phyloP scores from a whole-genome alignment of 2,888 invertebrate genomes.

The Altica lythri region DNA sequence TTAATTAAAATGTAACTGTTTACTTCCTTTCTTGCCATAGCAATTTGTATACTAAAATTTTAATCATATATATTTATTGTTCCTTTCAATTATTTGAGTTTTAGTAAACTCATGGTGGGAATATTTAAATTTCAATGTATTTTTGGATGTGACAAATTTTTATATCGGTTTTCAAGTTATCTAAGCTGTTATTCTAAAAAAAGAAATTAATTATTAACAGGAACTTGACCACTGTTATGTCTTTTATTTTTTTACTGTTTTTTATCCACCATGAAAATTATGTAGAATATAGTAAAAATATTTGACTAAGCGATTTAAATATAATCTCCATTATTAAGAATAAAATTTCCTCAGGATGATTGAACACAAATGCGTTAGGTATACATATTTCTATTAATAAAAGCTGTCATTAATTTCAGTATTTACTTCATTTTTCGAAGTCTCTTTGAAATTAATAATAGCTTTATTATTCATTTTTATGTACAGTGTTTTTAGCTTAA shows the following conservation, averaged over 20 bases:
- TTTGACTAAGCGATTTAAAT: slow-evolving; percentile 2
- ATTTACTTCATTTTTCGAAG: slow-evolving; percentile 23
- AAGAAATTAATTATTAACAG: too few relatives aligned
- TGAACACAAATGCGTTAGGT: slow-evolving; percentile 54
- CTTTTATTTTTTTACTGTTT: too few relatives aligned
- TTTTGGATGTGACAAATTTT: too few relatives aligned
- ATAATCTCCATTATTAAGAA: slow-evolving; percentile 53
- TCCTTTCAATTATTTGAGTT: slow-evolving; percentile 4
- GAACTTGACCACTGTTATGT: too few relatives aligned
- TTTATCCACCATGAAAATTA: slow-evolving; percentile 6
- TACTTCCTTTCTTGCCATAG: slow-evolving; percentile 12
- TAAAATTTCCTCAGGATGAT: slow-evolving; percentile 55
- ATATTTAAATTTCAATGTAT: too few relatives aligned
- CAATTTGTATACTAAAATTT: slow-evolving; percentile 17
- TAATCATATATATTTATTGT: slow-evolving; percentile 4
- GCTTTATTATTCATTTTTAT: slow-evolving; percentile 45
- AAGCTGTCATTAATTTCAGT: slow-evolving; percentile 19
- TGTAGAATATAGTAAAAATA: slow-evolving; percentile 16
- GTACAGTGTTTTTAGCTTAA: slow-evolving; percentile 56
- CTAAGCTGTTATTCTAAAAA: too few relatives aligned
- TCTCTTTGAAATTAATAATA: slow-evolving; percentile 28
- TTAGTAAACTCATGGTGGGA: slow-evolving; percentile 7
- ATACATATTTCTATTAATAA: slow-evolving; percentile 25
- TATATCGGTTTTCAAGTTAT: too few relatives aligned
- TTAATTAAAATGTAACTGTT: neutral